Evolutionary conservation across 2,797 vertebrate genomes (phyloP), one percentile per base, ranked within the genome.

Genomic region (Sarcophilus harrisii): DNA sequence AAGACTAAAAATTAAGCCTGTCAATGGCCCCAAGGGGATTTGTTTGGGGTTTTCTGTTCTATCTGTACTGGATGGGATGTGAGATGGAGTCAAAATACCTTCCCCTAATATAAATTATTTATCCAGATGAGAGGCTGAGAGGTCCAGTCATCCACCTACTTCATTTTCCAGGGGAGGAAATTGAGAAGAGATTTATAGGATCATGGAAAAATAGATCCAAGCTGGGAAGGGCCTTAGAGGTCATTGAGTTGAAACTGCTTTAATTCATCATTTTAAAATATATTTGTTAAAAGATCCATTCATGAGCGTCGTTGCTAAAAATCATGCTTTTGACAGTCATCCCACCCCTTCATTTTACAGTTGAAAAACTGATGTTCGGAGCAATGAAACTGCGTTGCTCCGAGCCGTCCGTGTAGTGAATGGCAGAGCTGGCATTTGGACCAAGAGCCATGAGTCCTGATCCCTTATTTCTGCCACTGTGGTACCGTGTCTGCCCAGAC

Each of bases 1-100:
- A 57, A n/a, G 13, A 89, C 52, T 92, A n/a, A 90, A 45, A 54
- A 95, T 96, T 90, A 93, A 2, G 54, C 93, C 87, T 38, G 13
- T 58, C 93, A 92, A 45, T 90, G n/a, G 55, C 28, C 3, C 49
- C 55, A 12, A 4, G 10, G 0, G 58, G 89, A 89, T 94, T 95
- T 97, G 91, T 91, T 96, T 96, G 94, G 30, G 58, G 38, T 18
- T 14, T 21, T 73, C 62, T 49, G 92, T 38, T 0, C 14, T 52
- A 94, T 90, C 87, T 59, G 38, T 27, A 89, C 38, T 57, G 49
- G 32, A 5, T 81, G 73, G 73, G 21, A 27, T 81, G 38, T 45
- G 38, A 38, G 10, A 27, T 49, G 21, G 73, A 49, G 38, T 87
- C 18, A 57, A 87, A 87, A 57, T 30, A 29, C 14, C 90, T n/a